Base-by-base conservation (phyloP, 2,888 invertebrate genomes). In the Scaptomyza cyrtandrae region DNA sequence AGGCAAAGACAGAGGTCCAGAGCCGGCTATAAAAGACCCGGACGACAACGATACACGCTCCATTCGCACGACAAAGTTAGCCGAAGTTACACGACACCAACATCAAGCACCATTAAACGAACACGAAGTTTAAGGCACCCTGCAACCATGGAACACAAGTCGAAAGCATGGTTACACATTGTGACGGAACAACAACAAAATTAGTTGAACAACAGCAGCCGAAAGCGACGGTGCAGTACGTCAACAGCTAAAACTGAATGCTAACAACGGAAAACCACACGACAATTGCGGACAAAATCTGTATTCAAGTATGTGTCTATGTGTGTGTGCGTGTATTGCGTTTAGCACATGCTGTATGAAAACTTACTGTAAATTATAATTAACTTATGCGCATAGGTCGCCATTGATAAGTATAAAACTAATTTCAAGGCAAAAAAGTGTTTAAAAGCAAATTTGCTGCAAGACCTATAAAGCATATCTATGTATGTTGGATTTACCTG, bases 21-120 rank as follows among this genome's bases (percentile, higher is more conserved):
- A 16, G 24, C 56, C 74, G 61, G 53, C 80, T 89, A 89, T 89
- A 89, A 89, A 89, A 89, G 85, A 72, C 72, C 68, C 65, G 71
- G 62, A 61, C 59, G 60, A 19, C 55, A 75, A 67, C 72, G 78
- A 44, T 62, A 59, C 41, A 52, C 71, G 68, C 71, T 78, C 77
- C 86, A 89, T 83, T 89, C 79, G 72, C 75, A 69, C 69, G 59
- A 75, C 66, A 75, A 37, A 73, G 41, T 60, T 41, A 46, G 35
- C 53, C 67, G 67, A 67, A 52, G 62, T 24, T 16, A 56, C 39
- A 71, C 75, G 70, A 64, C 19, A 33, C 33, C 33, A 19, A 31
- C 54, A 10, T 19, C 14, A 7, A 43, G 43, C 43, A 61, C 49
- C 27, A 48, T n/a, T 46, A 39, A 19, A 46, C 41, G 41, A 16